These are phyloP conservation scores for Melanerpes aurifrons DNA, from an alignment of 2,113 vertebrate species.

Conservation along the genomic window DNA sequence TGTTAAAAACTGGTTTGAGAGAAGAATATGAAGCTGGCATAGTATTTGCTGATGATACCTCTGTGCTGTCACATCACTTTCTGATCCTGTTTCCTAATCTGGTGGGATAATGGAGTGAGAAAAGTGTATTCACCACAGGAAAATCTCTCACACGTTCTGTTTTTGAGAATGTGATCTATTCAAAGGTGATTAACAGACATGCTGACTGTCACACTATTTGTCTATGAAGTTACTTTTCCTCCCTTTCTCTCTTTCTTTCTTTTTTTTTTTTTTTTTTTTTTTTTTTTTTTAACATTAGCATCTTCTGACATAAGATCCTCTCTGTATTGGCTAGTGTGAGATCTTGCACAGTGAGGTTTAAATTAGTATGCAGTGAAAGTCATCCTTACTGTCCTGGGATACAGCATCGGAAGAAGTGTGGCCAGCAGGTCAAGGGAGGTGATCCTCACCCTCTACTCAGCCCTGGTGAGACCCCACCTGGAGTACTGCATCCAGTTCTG, in stretches of 20 bases:
- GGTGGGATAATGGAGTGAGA: neutral
- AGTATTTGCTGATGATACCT: neutral
- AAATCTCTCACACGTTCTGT: neutral
- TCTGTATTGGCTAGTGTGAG: neutral
- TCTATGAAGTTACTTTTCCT: neutral
- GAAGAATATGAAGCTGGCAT: neutral
- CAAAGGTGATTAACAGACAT: neutral
- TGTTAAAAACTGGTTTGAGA: neutral
- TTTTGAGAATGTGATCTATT: neutral
- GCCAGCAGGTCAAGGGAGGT: no score
- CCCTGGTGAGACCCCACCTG: no score
- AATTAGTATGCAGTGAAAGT: accelerated
- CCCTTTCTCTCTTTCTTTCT: no score
- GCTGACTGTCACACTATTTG: neutral
- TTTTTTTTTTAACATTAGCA: neutral
- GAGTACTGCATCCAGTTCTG: no score
- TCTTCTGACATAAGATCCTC: neutral
- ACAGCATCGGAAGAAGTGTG: no score
- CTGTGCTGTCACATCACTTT: neutral
- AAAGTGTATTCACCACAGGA: neutral
- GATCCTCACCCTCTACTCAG: no score
- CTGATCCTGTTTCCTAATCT: neutral
- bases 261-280: neutral
- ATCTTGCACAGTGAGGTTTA: neutral
- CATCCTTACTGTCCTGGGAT: neutral